Evolutionary conservation across 2,888 invertebrate species (phyloP).

Genomic region (Diarsia rubi): DNA sequence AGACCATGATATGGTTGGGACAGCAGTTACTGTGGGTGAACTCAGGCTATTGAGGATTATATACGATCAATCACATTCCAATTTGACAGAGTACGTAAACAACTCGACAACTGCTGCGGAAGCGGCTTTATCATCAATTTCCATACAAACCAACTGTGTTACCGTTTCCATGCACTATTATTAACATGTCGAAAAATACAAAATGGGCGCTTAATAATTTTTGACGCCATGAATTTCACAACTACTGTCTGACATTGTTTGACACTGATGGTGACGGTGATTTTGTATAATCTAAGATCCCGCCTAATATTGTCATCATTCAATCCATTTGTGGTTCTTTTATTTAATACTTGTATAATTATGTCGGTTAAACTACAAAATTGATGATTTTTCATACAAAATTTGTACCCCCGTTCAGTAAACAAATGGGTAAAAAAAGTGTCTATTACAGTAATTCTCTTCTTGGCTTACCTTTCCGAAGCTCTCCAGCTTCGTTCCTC

Average conservation of each 20-base stretch:
- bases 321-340: not conserved
- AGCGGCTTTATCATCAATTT: not conserved
- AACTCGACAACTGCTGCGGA: not conserved
- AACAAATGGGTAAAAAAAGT: not conserved
- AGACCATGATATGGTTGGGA: not conserved
- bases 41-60: not conserved
- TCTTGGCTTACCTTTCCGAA: slow-evolving; percentile 81
- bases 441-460: not conserved
- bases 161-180: not conserved
- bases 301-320: not conserved
- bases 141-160: not conserved
- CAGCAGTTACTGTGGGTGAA: not conserved
- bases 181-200: not conserved
- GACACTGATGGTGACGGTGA: not conserved
- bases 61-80: not conserved
- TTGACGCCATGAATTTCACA: not conserved
- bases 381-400: too few relatives aligned
- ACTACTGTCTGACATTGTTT: not conserved
- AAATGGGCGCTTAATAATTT: not conserved
- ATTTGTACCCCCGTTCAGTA: not conserved
- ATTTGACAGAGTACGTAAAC: not conserved
- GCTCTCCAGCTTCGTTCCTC: slow-evolving; percentile 85
- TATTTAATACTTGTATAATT: not conserved
- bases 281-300: not conserved
- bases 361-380: too few relatives aligned